phyloP scores from a whole-genome alignment of 2,797 vertebrate genomes.

The Myotis myotis region DNA sequence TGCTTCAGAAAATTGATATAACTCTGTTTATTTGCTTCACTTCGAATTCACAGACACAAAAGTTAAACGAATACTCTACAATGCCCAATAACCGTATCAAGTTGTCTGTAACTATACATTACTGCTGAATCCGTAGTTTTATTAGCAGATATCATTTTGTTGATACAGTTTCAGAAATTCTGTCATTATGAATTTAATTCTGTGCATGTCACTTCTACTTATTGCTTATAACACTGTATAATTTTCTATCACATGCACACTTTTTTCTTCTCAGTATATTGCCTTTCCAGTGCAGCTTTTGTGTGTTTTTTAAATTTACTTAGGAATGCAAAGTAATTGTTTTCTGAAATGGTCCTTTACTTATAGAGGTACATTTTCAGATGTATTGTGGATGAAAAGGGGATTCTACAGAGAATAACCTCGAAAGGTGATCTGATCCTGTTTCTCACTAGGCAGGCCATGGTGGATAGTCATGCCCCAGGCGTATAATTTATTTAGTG shows the following conservation, averaged over 20 bases:
- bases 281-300: not conserved
- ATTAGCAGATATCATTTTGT: not conserved
- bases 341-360: not conserved
- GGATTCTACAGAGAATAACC: not conserved
- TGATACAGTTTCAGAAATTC: not conserved
- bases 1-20: not conserved
- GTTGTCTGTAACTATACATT: not conserved
- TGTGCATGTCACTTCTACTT: not conserved
- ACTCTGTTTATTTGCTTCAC: not conserved
- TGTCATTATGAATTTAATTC: not conserved
- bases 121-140: not conserved
- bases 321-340: not conserved
- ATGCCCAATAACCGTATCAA: not conserved
- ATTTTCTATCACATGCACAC: not conserved
- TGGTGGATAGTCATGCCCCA: not conserved
- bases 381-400: not conserved
- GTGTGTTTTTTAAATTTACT: not conserved
- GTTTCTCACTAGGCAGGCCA: not conserved
- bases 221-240: not conserved
- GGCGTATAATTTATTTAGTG: not conserved
- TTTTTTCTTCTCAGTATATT: not conserved
- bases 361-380: not conserved
- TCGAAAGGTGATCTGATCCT: not conserved
- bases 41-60: not conserved
- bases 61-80: not conserved